Conservation (phyloP, 1,140 invertebrate genomes). For the Calliopsis andreniformis region DNA sequence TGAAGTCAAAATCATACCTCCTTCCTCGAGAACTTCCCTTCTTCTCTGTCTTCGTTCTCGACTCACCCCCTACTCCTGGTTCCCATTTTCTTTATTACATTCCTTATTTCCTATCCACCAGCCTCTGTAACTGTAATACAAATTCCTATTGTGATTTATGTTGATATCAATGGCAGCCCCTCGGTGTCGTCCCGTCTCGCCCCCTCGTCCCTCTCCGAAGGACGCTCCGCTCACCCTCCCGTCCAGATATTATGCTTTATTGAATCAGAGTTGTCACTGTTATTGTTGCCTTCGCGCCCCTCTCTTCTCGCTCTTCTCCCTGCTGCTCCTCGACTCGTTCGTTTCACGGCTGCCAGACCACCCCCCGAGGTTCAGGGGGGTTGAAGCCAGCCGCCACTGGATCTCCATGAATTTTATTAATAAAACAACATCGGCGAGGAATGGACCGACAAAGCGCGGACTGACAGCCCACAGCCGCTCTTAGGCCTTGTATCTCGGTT, state of each 20-base stretch:
- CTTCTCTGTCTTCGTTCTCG: background rate
- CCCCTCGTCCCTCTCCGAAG: constrained; percentile 27
- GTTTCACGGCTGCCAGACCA: constrained; percentile 53
- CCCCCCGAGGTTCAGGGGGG: constrained; percentile 6
- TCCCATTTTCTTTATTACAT: constrained; percentile 83
- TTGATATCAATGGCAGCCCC: constrained; percentile 80
- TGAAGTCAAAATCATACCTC: constrained; percentile 21
- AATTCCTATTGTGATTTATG: constrained; percentile 83
- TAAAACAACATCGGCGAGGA: constrained; percentile 62
- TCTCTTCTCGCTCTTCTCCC: background rate
- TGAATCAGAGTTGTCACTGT: constrained; percentile 75
- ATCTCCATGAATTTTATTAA: constrained; percentile 69
- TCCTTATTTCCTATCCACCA: constrained; percentile 82
- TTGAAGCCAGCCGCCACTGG: constrained; percentile 33
- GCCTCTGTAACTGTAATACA: constrained; percentile 82
- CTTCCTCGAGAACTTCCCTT: background rate
- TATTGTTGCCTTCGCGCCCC: constrained; percentile 69
- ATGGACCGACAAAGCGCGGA: constrained; percentile 50
- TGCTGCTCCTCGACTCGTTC: constrained; percentile 11
- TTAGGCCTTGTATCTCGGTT: constrained; percentile 44
- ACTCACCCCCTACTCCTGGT: constrained; percentile 55
- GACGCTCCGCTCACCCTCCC: constrained; percentile 38
- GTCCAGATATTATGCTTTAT: constrained; percentile 76
- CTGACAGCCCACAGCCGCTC: constrained; percentile 56
- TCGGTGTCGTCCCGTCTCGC: constrained; percentile 66